Conservation (phyloP, 1,140 invertebrate species). For the Carcinoscorpius rotundicauda region DNA sequence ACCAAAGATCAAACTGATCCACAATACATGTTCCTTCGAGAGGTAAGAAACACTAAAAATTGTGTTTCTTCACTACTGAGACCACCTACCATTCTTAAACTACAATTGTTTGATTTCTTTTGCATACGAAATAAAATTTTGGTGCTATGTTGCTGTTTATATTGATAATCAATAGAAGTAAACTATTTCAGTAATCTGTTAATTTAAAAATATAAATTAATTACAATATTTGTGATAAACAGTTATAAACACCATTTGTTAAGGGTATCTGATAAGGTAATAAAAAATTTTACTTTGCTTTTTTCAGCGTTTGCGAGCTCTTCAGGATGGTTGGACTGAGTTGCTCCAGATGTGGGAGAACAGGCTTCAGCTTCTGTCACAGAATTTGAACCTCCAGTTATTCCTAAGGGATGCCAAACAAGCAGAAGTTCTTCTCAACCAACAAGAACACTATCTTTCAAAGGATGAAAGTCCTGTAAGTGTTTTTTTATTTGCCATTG, state of each 20-base stretch:
- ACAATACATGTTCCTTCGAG: slow-evolving; percentile 97
- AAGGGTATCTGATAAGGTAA: background rate
- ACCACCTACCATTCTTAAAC: too few relatives aligned
- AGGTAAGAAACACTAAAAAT: slow-evolving; percentile 33
- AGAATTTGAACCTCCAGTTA: slow-evolving; percentile 87
- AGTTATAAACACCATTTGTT: too few relatives aligned
- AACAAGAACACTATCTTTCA: slow-evolving; percentile 90
- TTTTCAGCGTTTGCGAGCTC: slow-evolving; percentile 67
- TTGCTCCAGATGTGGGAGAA: slow-evolving; percentile 99
- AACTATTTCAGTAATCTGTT: too few relatives aligned
- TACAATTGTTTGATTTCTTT: too few relatives aligned
- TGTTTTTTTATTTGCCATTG: slow-evolving; percentile 2
- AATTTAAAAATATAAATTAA: too few relatives aligned
- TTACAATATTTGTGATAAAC: too few relatives aligned
- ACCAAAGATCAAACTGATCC: slow-evolving; percentile 76
- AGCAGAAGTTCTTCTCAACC: slow-evolving; percentile 91
- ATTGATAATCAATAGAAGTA: too few relatives aligned
- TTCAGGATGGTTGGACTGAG: slow-evolving; percentile 98
- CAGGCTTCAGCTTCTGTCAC: slow-evolving; percentile 81
- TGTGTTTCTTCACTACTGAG: too few relatives aligned
- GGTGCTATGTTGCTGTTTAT: too few relatives aligned
- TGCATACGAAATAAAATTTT: too few relatives aligned
- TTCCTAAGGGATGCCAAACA: slow-evolving; percentile 94
- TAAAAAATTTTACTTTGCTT: slow-evolving; percentile 1
- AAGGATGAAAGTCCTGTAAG: slow-evolving; percentile 85